These are phyloP conservation scores for Heterodera carotae DNA, from an alignment of 1,140 invertebrate genomes.

Conservation along the genomic window DNA sequence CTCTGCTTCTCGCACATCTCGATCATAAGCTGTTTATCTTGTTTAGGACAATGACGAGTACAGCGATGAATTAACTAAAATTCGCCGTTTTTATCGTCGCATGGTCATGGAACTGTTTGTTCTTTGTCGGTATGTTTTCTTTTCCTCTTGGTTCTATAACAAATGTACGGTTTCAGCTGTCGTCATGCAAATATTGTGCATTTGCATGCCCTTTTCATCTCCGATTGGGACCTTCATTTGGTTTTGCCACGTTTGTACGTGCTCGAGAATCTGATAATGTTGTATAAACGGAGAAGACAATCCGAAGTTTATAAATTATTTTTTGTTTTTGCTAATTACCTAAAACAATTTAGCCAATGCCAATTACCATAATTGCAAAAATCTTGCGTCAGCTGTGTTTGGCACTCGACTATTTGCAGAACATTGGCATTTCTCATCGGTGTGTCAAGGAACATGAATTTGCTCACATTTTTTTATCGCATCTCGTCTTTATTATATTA, in stretches of 20 bases:
- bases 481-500: background rate
- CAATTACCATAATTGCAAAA: conserved; percentile 45
- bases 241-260: conserved; percentile 47
- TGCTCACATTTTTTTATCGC: no score
- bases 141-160: conserved; percentile 10
- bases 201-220: conserved; percentile 44
- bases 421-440: conserved; percentile 49
- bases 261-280: conserved; percentile 35
- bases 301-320: conserved; percentile 39
- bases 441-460: background rate
- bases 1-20: no score
- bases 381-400: conserved; percentile 48
- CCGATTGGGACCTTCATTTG: conserved; percentile 38
- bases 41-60: background rate
- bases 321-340: no score
- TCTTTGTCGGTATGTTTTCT: conserved; percentile 30
- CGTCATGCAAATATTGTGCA: conserved; percentile 51
- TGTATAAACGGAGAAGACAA: conserved; percentile 26
- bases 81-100: conserved; percentile 43
- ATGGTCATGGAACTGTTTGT: conserved; percentile 45
- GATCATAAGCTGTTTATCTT: no score
- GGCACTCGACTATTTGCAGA: conserved; percentile 42
- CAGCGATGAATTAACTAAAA: background rate
- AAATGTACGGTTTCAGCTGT: conserved; percentile 28
- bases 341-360: conserved; percentile 45